Evolutionary conservation across 2,797 vertebrate genomes (phyloP).

Genomic region (Ptychadena robeensis): DNA sequence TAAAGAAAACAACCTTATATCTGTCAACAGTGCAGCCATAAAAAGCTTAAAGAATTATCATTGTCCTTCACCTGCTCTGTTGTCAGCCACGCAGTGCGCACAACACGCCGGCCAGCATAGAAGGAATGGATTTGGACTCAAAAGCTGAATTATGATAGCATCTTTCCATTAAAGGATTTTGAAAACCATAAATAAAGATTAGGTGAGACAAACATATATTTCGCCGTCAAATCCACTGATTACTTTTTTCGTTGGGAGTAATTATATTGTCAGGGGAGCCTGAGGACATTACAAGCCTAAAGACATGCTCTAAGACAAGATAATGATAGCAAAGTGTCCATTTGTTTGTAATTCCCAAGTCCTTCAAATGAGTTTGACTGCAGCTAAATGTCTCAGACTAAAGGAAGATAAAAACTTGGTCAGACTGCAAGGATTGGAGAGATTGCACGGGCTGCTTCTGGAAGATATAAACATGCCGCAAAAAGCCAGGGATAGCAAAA

Average conservation of each 20-base stretch:
- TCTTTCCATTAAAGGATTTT: constrained; percentile 63
- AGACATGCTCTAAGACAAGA: constrained; percentile 56
- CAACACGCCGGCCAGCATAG: constrained; percentile 47
- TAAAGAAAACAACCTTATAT: constrained; percentile 57
- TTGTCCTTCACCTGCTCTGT: constrained; percentile 60
- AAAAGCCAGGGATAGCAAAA: neutral
- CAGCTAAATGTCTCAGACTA: constrained; percentile 4
- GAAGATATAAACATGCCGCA: neutral
- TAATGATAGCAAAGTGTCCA: constrained; percentile 55
- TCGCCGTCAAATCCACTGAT: constrained; percentile 60
- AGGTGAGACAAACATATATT: constrained; percentile 62
- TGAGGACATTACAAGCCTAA: constrained; percentile 55
- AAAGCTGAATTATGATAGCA: constrained; percentile 62
- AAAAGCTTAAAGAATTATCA: constrained; percentile 60
- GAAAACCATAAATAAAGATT: constrained; percentile 63
- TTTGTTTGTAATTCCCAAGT: constrained; percentile 49
- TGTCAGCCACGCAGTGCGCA: constrained; percentile 46
- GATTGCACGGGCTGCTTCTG: neutral
- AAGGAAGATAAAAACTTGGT: neutral
- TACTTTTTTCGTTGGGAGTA: constrained; percentile 59
- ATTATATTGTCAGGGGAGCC: constrained; percentile 62
- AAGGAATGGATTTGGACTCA: constrained; percentile 55
- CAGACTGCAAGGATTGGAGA: constrained; percentile 4
- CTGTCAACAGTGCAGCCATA: constrained; percentile 51
- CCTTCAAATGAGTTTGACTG: constrained; percentile 27